A percentile compares a stretch with the other conserved stretches of the same genome.
phyloP scores from a whole-genome alignment of 2,888 invertebrate species.

The Gonocerus acuteangulatus region DNA sequence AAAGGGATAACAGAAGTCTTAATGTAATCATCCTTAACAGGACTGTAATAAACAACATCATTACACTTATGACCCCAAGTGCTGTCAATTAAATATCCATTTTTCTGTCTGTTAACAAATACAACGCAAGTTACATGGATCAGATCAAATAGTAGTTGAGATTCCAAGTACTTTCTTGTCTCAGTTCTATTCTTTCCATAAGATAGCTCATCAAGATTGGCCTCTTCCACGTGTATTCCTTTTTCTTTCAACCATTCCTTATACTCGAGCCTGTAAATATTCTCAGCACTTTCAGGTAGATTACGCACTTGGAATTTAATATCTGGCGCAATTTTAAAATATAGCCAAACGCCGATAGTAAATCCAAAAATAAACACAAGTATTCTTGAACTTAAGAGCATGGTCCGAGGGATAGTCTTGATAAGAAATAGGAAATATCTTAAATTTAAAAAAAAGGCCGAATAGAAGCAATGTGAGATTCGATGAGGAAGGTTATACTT shows the following conservation, averaged over 20 bases:
- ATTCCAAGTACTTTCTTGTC: conserved; percentile 18
- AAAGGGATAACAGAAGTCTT: conserved; percentile 40
- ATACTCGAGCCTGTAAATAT: background rate
- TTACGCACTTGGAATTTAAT: background rate
- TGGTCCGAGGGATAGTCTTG: background rate
- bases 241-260: background rate
- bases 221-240: background rate
- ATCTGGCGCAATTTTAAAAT: background rate
- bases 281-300: background rate
- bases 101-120: conserved; percentile 45
- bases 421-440: too few relatives aligned
- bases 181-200: conserved; percentile 3
- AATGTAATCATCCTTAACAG: conserved; percentile 36
- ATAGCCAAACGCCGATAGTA: background rate
- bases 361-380: background rate
- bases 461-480: too few relatives aligned
- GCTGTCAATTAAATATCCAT: conserved; percentile 43
- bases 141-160: conserved; percentile 35
- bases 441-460: too few relatives aligned
- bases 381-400: background rate
- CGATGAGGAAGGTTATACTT: too few relatives aligned
- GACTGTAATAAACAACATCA: conserved; percentile 42
- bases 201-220: conserved; percentile 15
- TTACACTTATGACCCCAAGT: conserved; percentile 47
- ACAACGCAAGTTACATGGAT: conserved; percentile 47